Evolutionary conservation across 2,113 vertebrate genomes (phyloP), one percentile per base, ranked within the genome.

Genomic region (Capreolus pygargus): DNA sequence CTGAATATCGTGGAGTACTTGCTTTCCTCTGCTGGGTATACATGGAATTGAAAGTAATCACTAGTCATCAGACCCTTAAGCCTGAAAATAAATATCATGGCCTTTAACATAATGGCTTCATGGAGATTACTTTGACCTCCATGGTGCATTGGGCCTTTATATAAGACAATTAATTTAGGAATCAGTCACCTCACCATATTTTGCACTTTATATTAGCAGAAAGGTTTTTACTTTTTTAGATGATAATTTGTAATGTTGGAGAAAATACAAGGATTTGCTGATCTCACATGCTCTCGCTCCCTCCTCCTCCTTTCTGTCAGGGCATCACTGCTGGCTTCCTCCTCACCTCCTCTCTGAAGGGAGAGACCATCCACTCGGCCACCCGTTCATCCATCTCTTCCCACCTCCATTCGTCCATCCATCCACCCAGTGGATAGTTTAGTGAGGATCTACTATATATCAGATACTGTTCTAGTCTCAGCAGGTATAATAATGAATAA

Each of bases 161-260:
- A 70, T 74, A 94, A 86, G 91, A 79, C 36, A 64, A 57, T 27
- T 76, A 7, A 64, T 91, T 96, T 83, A 89, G 84, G 15, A 97
- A 86, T 94, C 39, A 94, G 8, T 43, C 47, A 28, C 6, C 36
- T 91, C 9, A 54, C n/a, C 27, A 15, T 81, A 78, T 83, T 91
- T 94, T 85, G 81, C 11, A n/a, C 96, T 79, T 50, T 45, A 78
- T 33, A 79, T 67, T 47, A 60, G 61, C 36, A 79, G 33, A 54
- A 84, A 45, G 11, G 10, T 76, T 30, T 78, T 82, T 57, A 33
- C 47, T 88, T 86, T 88, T 57, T 74, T 3, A 92, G 91, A 43
- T 47, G 52, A 39, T 33, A 30, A 78, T 85, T 64, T 27, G 1
- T 81, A 33, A 70, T 61, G 19, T 55, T 92, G 25, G 81, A 94